phyloP scores from a whole-genome alignment of 30 jellyfish, hydroid and myxozoan genomes.

The Hydra vulgaris region DNA sequence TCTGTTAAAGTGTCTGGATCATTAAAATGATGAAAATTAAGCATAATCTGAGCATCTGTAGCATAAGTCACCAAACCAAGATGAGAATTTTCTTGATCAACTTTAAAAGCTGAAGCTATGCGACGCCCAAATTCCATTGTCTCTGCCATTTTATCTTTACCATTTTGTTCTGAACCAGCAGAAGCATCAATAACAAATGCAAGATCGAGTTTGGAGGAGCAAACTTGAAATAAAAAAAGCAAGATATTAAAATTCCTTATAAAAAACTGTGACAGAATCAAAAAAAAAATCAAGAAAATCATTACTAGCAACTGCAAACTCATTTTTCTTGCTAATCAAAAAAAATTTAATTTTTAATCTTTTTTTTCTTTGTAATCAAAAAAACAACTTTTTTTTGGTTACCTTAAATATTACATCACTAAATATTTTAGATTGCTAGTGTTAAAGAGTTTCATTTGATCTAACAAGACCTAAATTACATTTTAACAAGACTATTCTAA shows the following conservation, averaged over 20 bases:
- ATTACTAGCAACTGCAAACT: no score
- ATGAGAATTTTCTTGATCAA: conserved; percentile 82
- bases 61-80: conserved; percentile 83
- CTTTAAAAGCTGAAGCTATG: conserved; percentile 88
- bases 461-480: no score
- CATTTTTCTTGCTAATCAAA: no score
- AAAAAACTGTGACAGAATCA: background rate
- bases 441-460: no score
- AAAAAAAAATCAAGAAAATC: background rate
- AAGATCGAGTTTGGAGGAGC: conserved; percentile 83
- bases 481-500: no score
- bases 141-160: conserved; percentile 95
- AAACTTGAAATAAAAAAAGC: conserved; percentile 28
- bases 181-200: conserved; percentile 97
- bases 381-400: no score
- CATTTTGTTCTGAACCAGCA: conserved; percentile 98
- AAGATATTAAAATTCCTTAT: background rate
- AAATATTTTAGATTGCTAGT: no score
- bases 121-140: conserved; percentile 91
- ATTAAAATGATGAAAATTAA: conserved; percentile 69
- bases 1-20: conserved; percentile 83
- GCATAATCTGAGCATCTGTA: conserved; percentile 94
- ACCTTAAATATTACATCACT: no score
- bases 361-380: no score
- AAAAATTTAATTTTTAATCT: no score